Conservation (phyloP, 2,888 invertebrate species). For the Cerceris rybyensis region DNA sequence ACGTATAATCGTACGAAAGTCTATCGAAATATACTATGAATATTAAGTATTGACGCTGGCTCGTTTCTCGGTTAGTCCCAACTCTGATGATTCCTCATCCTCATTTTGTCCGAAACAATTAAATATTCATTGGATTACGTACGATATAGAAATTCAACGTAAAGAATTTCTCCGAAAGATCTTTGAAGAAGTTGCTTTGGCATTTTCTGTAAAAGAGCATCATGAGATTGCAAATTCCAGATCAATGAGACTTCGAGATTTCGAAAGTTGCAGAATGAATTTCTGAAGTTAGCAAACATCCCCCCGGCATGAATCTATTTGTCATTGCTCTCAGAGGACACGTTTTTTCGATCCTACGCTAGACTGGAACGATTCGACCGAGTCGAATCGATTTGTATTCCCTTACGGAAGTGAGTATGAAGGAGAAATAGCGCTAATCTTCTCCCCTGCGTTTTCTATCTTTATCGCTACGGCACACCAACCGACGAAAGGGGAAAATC, state of each 20-base stretch:
- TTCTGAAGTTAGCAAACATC: constrained; percentile 8
- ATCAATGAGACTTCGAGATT: not conserved
- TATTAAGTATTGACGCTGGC: not conserved
- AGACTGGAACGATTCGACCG: not conserved
- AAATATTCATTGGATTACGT: too few relatives aligned
- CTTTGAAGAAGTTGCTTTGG: not conserved
- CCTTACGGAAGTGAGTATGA: constrained; percentile 24
- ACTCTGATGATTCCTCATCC: too few relatives aligned
- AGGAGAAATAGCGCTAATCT: constrained; percentile 13
- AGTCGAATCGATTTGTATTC: constrained; percentile 21
- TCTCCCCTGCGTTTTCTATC: constrained; percentile 23
- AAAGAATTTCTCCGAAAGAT: not conserved
- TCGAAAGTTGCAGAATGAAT: constrained; percentile 13
- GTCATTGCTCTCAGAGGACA: too few relatives aligned
- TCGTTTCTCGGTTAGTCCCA: too few relatives aligned
- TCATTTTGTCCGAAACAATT: too few relatives aligned
- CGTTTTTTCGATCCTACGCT: not conserved
- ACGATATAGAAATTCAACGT: too few relatives aligned
- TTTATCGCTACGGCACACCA: constrained; percentile 4
- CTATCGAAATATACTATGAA: not conserved
- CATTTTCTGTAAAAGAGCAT: not conserved
- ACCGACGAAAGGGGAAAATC: constrained; percentile 14
- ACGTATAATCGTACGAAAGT: not conserved
- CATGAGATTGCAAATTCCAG: not conserved
- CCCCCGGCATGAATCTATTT: not conserved